Evolutionary conservation across 2,888 invertebrate genomes (phyloP), one percentile per base, ranked within the genome.

Genomic region (Chouioia cunea): DNA sequence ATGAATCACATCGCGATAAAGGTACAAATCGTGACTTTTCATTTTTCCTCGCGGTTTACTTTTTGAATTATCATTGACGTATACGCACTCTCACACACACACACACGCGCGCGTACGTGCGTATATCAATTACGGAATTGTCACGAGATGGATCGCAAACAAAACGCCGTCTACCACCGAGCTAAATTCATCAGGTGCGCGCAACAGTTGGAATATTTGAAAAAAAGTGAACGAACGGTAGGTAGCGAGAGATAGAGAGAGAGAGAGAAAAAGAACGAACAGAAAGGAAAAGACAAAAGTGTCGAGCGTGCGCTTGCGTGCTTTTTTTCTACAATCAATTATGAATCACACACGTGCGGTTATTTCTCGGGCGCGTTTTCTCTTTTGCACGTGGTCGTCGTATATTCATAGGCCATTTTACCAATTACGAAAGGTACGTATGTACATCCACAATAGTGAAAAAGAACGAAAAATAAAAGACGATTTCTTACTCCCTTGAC

Each of bases 341-440:
- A 58, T 70, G 70, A 66, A 70, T 70, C 66, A 71, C 57, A 50
- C 71, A 66, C 50, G 65, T 65, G 57, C 62, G 57, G 22, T 22
- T 60, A 50, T 50, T 52, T 57, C n/a, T n/a, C n/a, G n/a, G 66
- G 2, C 53, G 20, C 46, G 50, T 27, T 65, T 43, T 20, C 64
- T 18, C 58, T 18, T 16, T 16, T 53, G 53, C 59, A 53, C 62
- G 62, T 54, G 60, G 52, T 48, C 18, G 46, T 43, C 14, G 14
- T 14, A 36, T 27, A 18, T 60, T 27, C 16, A 16, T 36, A 48
- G 6, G 27, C 27, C 6, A 6, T 27, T 14, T 1, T 48, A 48
- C 2, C 2, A 14, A 15, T 27, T 14, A 18, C 36, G 18, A 1
- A 18, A 18, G n/a, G n/a, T 44, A 27, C 14, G 10, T 50, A 15